phyloP scores from a whole-genome alignment of 1,140 invertebrate genomes.

The Musca vetustissima region DNA sequence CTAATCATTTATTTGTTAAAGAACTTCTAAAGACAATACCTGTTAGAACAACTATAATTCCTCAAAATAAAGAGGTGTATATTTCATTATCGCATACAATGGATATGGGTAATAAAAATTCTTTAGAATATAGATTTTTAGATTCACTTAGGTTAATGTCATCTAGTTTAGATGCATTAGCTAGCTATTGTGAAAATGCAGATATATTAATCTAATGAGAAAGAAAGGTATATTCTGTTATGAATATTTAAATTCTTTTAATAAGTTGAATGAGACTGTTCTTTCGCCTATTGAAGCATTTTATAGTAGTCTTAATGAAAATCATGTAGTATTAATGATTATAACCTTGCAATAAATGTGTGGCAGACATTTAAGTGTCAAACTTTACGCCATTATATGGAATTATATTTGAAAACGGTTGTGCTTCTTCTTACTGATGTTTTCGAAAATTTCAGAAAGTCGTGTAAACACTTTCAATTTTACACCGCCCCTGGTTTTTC shows the following conservation, averaged over 20 bases:
- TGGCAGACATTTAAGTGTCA: constrained; percentile 54
- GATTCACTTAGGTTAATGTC: too few species aligned
- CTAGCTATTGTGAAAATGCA: too few species aligned
- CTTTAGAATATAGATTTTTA: too few species aligned
- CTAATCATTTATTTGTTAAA: not conserved
- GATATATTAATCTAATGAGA: too few species aligned
- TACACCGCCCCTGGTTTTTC: constrained; percentile 39
- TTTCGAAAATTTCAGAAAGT: constrained; percentile 56
- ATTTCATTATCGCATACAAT: too few species aligned
- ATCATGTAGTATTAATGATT: constrained; percentile 38
- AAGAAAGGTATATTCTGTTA: constrained; percentile 48
- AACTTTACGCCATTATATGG: constrained; percentile 52
- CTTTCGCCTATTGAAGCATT: constrained; percentile 45
- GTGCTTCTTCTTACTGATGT: constrained; percentile 50
- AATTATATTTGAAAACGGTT: constrained; percentile 53
- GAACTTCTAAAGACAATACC: too few species aligned
- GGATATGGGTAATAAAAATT: too few species aligned
- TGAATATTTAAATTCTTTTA: constrained; percentile 42
- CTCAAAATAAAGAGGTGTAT: not conserved
- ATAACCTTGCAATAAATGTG: constrained; percentile 52
- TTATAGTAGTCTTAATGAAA: constrained; percentile 44
- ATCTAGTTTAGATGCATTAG: too few species aligned
- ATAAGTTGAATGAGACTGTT: constrained; percentile 42
- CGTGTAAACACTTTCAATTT: constrained; percentile 41
- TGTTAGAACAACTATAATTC: too few species aligned